Percentiles rank a stretch among this genome's conserved stretches.
Conservation (phyloP, 1,140 invertebrate species). For the Phenacoccus solenopsis region DNA sequence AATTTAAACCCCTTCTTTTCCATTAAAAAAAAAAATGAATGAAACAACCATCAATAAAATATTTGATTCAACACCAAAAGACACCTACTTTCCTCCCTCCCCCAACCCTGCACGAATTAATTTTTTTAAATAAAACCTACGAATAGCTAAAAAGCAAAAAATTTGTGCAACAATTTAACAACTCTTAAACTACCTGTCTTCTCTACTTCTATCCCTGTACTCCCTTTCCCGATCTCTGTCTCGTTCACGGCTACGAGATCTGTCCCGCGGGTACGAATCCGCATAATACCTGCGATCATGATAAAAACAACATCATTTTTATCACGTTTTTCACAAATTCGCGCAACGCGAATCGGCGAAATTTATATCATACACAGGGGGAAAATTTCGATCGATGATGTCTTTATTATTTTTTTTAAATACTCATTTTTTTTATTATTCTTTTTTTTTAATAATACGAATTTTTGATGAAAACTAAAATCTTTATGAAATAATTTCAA, state of each 20-base stretch:
- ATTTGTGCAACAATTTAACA: not conserved
- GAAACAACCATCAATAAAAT: too few relatives aligned
- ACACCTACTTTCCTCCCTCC: too few relatives aligned
- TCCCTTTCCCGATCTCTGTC: slow-evolving; percentile 38
- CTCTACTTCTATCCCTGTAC: slow-evolving; percentile 49
- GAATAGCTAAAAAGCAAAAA: not conserved
- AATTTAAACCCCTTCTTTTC: too few relatives aligned
- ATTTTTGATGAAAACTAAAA: too few relatives aligned
- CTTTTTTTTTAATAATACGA: not conserved
- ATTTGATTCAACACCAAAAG: too few relatives aligned
- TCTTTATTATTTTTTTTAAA: not conserved
- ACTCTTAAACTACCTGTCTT: slow-evolving; percentile 50
- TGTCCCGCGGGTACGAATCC: slow-evolving; percentile 34
- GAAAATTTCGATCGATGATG: slow-evolving; percentile 1
- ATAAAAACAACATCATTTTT: not conserved
- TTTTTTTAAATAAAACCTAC: too few relatives aligned
- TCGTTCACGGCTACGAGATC: slow-evolving; percentile 32
- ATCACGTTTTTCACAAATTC: not conserved
- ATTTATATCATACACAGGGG: not conserved
- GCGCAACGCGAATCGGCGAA: not conserved
- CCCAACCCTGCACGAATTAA: too few relatives aligned
- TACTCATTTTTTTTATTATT: not conserved
- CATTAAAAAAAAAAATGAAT: too few relatives aligned
- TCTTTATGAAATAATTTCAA: too few relatives aligned
- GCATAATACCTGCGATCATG: slow-evolving; percentile 21